Evolutionary conservation across 1,140 invertebrate species (phyloP).

Genomic region (Trichonephila inaurata): DNA sequence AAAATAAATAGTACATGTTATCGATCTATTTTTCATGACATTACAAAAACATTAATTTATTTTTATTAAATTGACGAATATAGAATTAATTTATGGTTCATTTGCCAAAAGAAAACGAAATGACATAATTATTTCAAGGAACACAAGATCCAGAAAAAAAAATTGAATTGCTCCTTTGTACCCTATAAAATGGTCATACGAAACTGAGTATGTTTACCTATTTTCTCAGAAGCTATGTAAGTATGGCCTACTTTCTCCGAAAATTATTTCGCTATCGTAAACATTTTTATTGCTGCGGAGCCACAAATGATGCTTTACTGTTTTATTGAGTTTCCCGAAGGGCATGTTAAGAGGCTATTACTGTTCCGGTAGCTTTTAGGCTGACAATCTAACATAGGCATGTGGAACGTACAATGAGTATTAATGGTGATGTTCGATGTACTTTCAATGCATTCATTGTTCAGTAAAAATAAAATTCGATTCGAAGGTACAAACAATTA

Average conservation of each 20-base stretch:
- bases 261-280: neutral
- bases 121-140: neutral
- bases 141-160: neutral
- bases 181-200: neutral
- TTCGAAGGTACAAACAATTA: too few relatives aligned
- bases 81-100: too few relatives aligned
- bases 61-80: too few relatives aligned
- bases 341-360: constrained; percentile 16
- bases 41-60: too few relatives aligned
- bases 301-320: constrained; percentile 20
- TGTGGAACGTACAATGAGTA: neutral
- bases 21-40: too few relatives aligned
- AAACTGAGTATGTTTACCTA: neutral
- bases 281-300: neutral
- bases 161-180: neutral
- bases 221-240: neutral
- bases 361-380: constrained; percentile 11
- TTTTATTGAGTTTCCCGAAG: neutral
- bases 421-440: neutral
- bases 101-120: too few relatives aligned
- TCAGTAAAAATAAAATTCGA: too few relatives aligned
- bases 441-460: neutral
- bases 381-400: neutral
- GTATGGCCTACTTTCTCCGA: neutral
- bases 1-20: too few relatives aligned